Evolutionary conservation across 2,888 invertebrate genomes (phyloP).

Genomic region (Portevinia maculata): DNA sequence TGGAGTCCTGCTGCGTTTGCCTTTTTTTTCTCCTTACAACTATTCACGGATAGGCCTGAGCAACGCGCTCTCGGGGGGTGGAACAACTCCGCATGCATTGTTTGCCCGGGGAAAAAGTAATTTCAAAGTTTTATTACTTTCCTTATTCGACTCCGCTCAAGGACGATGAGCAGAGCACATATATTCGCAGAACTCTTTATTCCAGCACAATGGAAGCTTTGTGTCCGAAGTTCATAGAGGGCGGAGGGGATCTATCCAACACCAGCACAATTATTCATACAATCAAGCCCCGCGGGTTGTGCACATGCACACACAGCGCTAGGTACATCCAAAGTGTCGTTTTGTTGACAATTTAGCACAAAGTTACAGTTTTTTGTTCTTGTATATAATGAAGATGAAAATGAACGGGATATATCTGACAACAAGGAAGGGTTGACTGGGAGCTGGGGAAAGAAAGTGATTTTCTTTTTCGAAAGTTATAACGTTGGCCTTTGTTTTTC

Average conservation of each 20-base stretch:
- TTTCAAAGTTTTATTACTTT: slow-evolving; percentile 74
- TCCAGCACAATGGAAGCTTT: slow-evolving; percentile 61
- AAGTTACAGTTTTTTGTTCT: slow-evolving; percentile 45
- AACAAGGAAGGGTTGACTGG: slow-evolving; percentile 10
- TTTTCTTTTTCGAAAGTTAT: slow-evolving; percentile 57
- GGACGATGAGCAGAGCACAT: slow-evolving; percentile 18
- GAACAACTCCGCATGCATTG: slow-evolving; percentile 63
- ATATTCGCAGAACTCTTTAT: slow-evolving; percentile 57
- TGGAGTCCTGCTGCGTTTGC: slow-evolving; percentile 20
- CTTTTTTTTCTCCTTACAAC: slow-evolving; percentile 37
- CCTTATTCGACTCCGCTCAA: slow-evolving; percentile 32
- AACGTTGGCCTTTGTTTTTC: slow-evolving; percentile 62
- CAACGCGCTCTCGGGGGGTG: slow-evolving; percentile 13
- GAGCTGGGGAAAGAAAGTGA: slow-evolving; percentile 29
- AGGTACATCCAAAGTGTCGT: slow-evolving; percentile 68
- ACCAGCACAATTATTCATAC: slow-evolving; percentile 65
- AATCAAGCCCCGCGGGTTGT: slow-evolving; percentile 60
- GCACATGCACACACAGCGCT: slow-evolving; percentile 12
- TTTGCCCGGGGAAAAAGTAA: slow-evolving; percentile 71
- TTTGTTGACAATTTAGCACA: slow-evolving; percentile 67
- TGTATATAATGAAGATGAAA: slow-evolving; percentile 44
- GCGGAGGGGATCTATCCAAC: slow-evolving; percentile 7
- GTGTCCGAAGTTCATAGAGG: slow-evolving; percentile 34
- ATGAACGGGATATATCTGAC: slow-evolving; percentile 19
- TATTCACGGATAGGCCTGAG: slow-evolving; percentile 45